Base-by-base conservation (phyloP, 2,888 invertebrate genomes). In the Drosophila hawaiiensis region DNA sequence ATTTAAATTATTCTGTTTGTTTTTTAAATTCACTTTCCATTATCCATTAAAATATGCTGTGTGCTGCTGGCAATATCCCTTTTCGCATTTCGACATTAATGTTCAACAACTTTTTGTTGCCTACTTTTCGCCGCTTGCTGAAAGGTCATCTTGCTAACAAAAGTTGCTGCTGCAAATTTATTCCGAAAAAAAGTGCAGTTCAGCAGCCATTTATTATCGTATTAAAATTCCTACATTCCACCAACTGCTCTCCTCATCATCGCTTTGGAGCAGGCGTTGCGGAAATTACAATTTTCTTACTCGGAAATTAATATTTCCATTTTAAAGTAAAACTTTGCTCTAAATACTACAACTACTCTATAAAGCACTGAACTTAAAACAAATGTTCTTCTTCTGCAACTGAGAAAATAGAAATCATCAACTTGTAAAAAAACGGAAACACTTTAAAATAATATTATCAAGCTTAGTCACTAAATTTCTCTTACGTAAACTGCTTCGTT, bases 281-380 rank as follows among this genome's bases (percentile, higher is more conserved):
- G 88, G 90, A 91, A 91, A 91, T 86, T 88, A 83, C 89, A 88
- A 91, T 91, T 89, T 91, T 90, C 91, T 91, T 83, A 74, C 83
- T 85, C 83, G 91, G 91, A 91, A 91, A 91, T 91, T 90, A 91
- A 90, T 91, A 90, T 89, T 89, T 87, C 78, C 83, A 80, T 84
- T 85, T 85, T 82, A 85, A 82, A 88, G 78, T 81, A 82, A 84
- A 90, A 91, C 82, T 91, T 91, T 84, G 52, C 59, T 50, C 62
- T 59, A 67, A 74, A 39, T 60, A 50, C 31, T 68, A 55, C 56
- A 55, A 54, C 58, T 53, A 35, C 35, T 35, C 16, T 16, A 35
- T 5, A 35, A 35, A 35, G 16, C 14, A 35, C 35, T 35, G 35
- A 35, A 35, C 35, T 35, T 5, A 25, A 25, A 25, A 16, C 16